These are phyloP conservation scores for Pristionchus arcanus DNA, from an alignment of 2,888 invertebrate genomes.

Conservation along the genomic window DNA sequence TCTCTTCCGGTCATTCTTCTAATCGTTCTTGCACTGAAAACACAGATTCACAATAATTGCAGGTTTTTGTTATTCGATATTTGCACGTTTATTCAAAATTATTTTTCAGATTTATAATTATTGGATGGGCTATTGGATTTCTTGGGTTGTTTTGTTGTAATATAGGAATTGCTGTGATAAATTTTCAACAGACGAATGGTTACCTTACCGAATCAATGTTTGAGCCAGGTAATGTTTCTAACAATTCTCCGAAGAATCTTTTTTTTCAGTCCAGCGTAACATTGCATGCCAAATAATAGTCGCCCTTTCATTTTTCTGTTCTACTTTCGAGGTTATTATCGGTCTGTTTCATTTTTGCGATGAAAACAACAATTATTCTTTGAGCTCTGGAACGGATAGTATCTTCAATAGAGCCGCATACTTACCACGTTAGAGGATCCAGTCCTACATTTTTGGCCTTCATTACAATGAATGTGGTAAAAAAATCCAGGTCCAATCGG, in stretches of 20 bases:
- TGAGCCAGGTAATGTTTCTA: not conserved
- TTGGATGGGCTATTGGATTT: not conserved
- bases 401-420: slow-evolving; percentile 4
- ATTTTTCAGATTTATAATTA: not conserved
- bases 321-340: not conserved
- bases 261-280: not conserved
- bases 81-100: not conserved
- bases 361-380: not conserved
- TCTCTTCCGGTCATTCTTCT: not conserved
- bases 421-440: not conserved
- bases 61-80: not conserved
- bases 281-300: not conserved
- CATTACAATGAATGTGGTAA: not conserved
- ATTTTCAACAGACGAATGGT: not conserved
- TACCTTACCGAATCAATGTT: slow-evolving; percentile 5
- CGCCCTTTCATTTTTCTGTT: slow-evolving; percentile 22
- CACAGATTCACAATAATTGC: slow-evolving; percentile 23
- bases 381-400: not conserved
- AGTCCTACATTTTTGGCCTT: not conserved
- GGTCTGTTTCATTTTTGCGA: not conserved
- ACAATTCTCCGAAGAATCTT: not conserved
- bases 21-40: not conserved
- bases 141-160: not conserved
- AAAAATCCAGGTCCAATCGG: fast-evolving
- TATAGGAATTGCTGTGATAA: not conserved